A percentile compares a stretch with the other conserved stretches of the same genome.
Conservation (phyloP, 2,797 vertebrate species). For the Catostomus latipinnis region DNA sequence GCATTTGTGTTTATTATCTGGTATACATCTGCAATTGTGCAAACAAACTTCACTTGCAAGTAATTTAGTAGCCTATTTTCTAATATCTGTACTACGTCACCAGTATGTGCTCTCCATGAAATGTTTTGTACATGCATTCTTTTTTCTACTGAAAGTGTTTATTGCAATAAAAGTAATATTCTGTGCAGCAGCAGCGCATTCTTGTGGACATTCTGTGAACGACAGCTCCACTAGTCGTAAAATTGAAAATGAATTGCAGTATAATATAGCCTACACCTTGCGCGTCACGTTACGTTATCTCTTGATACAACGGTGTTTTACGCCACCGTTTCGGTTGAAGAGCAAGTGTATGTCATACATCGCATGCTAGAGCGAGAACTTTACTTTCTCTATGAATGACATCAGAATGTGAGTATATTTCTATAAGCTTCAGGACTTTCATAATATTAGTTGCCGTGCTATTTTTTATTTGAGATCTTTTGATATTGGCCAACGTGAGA, state of each 20-base stretch:
- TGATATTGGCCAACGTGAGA: not conserved
- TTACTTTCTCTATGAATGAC: not conserved
- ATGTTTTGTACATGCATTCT: not conserved
- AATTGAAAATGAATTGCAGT: not conserved
- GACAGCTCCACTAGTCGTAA: not conserved
- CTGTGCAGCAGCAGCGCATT: not conserved
- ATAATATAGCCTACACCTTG: conserved; percentile 9
- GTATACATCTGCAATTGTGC: not conserved
- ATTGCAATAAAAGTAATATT: not conserved
- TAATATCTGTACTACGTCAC: not conserved
- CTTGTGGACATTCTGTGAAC: not conserved
- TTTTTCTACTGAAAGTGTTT: not conserved
- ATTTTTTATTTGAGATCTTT: not conserved
- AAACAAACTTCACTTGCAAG: not conserved
- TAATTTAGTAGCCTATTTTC: not conserved
- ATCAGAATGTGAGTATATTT: conserved; percentile 22
- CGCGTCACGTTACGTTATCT: not conserved
- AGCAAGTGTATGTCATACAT: not conserved
- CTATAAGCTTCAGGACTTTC: not conserved
- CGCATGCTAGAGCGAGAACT: not conserved
- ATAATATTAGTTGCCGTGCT: not conserved
- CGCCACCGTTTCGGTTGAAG: not conserved
- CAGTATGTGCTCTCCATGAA: not conserved
- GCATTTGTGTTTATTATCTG: conserved; percentile 4
- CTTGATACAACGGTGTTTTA: not conserved